phyloP scores from a whole-genome alignment of 2,888 invertebrate genomes.

The Drosophila prostipennis region DNA sequence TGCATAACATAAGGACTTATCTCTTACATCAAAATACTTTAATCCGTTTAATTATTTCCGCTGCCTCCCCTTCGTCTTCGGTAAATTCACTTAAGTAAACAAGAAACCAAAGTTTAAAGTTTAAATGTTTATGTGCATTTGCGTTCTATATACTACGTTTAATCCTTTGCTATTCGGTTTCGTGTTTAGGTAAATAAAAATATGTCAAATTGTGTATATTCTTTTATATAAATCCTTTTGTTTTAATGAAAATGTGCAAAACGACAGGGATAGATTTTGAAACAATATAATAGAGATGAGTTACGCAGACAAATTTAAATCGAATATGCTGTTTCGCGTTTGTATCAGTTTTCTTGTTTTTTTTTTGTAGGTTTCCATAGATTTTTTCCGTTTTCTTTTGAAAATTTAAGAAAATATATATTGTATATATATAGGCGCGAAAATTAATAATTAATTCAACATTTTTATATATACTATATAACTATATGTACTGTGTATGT shows the following conservation, averaged over 20 bases:
- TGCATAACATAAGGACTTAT: slow-evolving; percentile 71
- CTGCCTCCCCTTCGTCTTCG: slow-evolving; percentile 7
- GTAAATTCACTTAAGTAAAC: slow-evolving; percentile 37
- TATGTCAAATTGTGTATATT: slow-evolving; percentile 7
- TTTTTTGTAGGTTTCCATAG: slow-evolving; percentile 33
- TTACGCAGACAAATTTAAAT: slow-evolving; percentile 30
- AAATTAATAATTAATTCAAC: slow-evolving; percentile 78
- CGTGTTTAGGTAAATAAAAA: slow-evolving; percentile 22
- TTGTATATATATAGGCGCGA: slow-evolving; percentile 65
- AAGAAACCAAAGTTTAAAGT: slow-evolving; percentile 47
- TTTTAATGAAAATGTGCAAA: slow-evolving; percentile 23
- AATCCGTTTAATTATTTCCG: slow-evolving; percentile 30
- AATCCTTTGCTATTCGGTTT: slow-evolving; percentile 7
- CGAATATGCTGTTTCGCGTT: slow-evolving; percentile 11
- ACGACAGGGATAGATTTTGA: slow-evolving; percentile 14
- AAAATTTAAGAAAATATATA: slow-evolving; percentile 73
- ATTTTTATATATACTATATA: slow-evolving; percentile 76
- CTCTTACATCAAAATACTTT: slow-evolving; percentile 67
- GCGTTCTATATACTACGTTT: slow-evolving; percentile 19
- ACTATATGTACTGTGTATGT: slow-evolving; percentile 64
- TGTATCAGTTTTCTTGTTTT: slow-evolving; percentile 3
- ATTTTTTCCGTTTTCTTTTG: slow-evolving; percentile 53
- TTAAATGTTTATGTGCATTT: slow-evolving; percentile 32
- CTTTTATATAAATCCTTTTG: slow-evolving; percentile 11
- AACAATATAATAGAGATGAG: slow-evolving; percentile 20